Evolutionary conservation across 2,113 vertebrate species (phyloP).

Genomic region (Herpetotheres cachinnans): DNA sequence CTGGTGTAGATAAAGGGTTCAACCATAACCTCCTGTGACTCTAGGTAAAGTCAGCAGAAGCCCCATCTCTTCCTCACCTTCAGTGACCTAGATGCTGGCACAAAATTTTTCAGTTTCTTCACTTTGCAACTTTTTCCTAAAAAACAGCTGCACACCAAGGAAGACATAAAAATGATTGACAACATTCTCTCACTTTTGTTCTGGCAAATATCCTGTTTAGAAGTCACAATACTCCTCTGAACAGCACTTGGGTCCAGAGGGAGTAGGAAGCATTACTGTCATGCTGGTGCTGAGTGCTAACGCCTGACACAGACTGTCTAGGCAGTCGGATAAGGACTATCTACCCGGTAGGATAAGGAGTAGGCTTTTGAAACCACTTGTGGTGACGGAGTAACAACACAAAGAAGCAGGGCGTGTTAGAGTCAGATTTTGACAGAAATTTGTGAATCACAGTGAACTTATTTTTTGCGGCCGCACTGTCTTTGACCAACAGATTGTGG

Average conservation of each 20-base stretch:
- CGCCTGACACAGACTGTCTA: not conserved
- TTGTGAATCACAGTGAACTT: not conserved
- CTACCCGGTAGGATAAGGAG: not conserved
- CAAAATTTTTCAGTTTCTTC: not conserved
- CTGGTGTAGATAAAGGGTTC: not conserved
- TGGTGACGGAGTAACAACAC: not conserved
- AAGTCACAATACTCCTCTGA: not conserved
- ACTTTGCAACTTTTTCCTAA: not conserved
- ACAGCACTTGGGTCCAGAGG: not conserved
- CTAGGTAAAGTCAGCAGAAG: not conserved
- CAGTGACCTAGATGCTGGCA: not conserved
- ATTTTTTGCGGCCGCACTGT: not conserved
- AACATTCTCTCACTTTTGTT: not conserved
- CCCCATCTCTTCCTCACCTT: not conserved
- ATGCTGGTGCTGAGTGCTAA: not conserved
- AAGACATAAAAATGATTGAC: not conserved
- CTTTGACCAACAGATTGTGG: not conserved
- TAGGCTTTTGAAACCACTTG: not conserved
- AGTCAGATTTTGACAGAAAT: not conserved
- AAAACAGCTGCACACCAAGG: not conserved
- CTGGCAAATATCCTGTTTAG: not conserved
- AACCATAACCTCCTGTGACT: not conserved
- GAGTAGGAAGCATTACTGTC: not conserved
- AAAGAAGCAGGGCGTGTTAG: not conserved
- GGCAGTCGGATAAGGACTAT: not conserved